These are phyloP conservation scores for Ptilonorhynchus violaceus DNA, from an alignment of 2,113 vertebrate species.

Conservation along the genomic window DNA sequence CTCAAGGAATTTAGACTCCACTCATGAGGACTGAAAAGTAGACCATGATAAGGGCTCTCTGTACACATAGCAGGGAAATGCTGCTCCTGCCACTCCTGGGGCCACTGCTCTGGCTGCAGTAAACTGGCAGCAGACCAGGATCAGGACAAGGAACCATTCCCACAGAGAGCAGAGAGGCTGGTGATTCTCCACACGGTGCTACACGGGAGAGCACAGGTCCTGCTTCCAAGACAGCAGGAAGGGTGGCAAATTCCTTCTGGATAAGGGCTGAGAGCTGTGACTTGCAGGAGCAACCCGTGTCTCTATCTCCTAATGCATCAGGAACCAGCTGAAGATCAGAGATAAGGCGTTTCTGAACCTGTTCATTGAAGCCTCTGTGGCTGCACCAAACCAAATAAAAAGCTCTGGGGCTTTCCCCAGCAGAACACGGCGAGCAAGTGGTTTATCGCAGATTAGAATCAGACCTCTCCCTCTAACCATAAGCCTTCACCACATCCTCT, in stretches of 20 bases:
- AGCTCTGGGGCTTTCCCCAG: background rate
- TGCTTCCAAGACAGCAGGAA: background rate
- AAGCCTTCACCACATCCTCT: constrained; percentile 35
- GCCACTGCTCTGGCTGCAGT: background rate
- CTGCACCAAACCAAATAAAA: background rate
- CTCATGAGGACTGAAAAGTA: background rate
- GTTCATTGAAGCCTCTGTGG: background rate
- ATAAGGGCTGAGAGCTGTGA: background rate
- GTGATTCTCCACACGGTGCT: background rate
- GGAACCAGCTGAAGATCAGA: background rate
- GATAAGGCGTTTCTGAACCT: background rate
- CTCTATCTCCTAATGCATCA: background rate
- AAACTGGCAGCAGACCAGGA: background rate
- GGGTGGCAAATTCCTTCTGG: background rate
- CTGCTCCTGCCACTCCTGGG: background rate
- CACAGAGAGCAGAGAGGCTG: background rate
- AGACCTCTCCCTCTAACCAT: constrained; percentile 6
- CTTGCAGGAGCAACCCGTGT: background rate
- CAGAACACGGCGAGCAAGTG: background rate
- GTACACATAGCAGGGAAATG: background rate
- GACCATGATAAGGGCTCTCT: background rate
- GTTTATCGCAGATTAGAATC: constrained; percentile 32
- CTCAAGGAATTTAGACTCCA: background rate
- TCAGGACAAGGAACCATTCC: background rate
- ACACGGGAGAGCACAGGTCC: background rate